phyloP scores from a whole-genome alignment of 2,888 invertebrate species.

The Serripes groenlandicus region DNA sequence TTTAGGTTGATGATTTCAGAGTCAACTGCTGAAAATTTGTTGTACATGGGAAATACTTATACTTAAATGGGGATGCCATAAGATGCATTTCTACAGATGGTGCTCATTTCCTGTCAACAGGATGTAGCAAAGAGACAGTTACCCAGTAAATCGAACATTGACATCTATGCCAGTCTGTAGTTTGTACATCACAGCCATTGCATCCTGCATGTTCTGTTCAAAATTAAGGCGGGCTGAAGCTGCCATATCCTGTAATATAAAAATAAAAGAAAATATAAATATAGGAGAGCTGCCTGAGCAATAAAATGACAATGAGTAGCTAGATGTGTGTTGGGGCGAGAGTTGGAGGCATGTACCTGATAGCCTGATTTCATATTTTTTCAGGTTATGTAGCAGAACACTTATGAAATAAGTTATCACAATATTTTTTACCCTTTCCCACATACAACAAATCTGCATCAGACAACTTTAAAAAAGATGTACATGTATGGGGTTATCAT shows the following conservation, averaged over 20 bases:
- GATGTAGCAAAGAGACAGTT: constrained; percentile 27
- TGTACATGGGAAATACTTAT: no score
- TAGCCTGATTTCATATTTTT: no score
- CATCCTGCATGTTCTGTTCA: constrained; percentile 88
- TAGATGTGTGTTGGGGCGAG: no score
- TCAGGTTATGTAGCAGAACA: background rate
- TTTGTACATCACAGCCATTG: constrained; percentile 88
- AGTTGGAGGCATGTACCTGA: no score
- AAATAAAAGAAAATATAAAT: no score
- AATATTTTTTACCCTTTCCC: background rate
- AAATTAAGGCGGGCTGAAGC: constrained; percentile 86
- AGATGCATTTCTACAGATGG: no score
- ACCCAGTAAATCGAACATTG: constrained; percentile 88
- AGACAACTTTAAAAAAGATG: background rate
- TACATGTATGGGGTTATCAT: no score
- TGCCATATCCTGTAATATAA: constrained; percentile 84
- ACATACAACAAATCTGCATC: background rate
- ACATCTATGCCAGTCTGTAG: constrained; percentile 89
- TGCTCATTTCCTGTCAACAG: background rate
- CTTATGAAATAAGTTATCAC: background rate
- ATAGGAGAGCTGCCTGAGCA: no score
- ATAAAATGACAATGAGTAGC: no score
- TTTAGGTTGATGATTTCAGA: no score
- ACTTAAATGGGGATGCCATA: no score
- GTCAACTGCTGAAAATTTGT: no score